These are phyloP conservation scores for Hyles euphorbiae DNA, from an alignment of 1,140 invertebrate species.

Conservation along the genomic window DNA sequence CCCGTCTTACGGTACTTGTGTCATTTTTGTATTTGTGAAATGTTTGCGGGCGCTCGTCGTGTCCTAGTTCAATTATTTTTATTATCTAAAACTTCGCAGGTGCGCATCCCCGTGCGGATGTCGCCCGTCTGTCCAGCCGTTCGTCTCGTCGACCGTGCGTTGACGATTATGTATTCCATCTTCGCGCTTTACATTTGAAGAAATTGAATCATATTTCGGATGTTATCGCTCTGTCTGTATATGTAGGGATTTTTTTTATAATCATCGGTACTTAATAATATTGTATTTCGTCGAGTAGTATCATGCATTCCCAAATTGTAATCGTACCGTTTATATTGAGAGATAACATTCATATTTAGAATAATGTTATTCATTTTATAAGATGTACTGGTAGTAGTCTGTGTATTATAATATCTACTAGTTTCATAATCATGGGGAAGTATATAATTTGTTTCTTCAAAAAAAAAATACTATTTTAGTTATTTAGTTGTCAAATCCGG, in stretches of 20 bases:
- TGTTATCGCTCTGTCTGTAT: constrained; percentile 42
- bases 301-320: constrained; percentile 71
- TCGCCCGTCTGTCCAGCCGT: constrained; percentile 23
- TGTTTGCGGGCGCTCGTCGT: constrained; percentile 9
- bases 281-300: constrained; percentile 65
- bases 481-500: constrained; percentile 45
- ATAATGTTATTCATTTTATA: constrained; percentile 66
- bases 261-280: constrained; percentile 69
- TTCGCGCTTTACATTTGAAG: constrained; percentile 48
- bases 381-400: constrained; percentile 55
- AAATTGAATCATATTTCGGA: constrained; percentile 34
- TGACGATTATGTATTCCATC: constrained; percentile 35
- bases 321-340: constrained; percentile 57
- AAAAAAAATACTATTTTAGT: constrained; percentile 18
- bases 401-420: constrained; percentile 49
- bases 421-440: constrained; percentile 50
- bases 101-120: constrained; percentile 30
- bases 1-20: constrained; percentile 2
- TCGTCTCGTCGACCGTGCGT: constrained; percentile 4
- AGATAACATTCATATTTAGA: constrained; percentile 63
- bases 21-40: too few relatives aligned
- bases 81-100: constrained; percentile 61
- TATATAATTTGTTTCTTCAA: constrained; percentile 34
- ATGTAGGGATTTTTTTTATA: constrained; percentile 53
- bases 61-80: constrained; percentile 60